Evolutionary conservation across 1,140 invertebrate species (phyloP).

Genomic region (Daktulosphaira vitifoliae): DNA sequence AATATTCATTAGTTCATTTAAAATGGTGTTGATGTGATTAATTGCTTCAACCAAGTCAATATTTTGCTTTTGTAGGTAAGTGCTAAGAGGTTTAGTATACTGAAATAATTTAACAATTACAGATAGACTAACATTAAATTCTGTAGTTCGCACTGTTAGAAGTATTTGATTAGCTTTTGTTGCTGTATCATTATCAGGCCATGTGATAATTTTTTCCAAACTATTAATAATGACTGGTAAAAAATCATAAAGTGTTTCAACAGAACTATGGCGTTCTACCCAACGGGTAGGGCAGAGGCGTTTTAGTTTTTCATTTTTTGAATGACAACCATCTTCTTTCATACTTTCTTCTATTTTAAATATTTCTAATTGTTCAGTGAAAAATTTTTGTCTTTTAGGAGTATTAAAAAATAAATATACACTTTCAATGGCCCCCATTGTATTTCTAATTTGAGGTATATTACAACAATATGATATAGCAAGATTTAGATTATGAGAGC

Average conservation of each 20-base stretch:
- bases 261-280: not conserved
- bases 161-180: not conserved
- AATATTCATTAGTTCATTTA: too few species aligned
- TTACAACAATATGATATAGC: too few species aligned
- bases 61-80: constrained; percentile 1
- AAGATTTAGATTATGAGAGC: too few species aligned
- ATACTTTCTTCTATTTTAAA: too few species aligned
- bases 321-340: too few species aligned
- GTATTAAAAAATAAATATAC: too few species aligned
- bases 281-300: not conserved
- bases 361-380: too few species aligned
- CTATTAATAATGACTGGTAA: not conserved
- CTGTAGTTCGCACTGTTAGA: not conserved
- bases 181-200: too few species aligned
- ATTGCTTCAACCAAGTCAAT: not conserved
- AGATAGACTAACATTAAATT: not conserved
- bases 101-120: not conserved
- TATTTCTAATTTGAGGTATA: too few species aligned
- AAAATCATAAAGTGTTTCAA: constrained; percentile 1
- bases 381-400: too few species aligned
- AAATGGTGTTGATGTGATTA: not conserved
- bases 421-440: too few species aligned
- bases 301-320: constrained; percentile 16
- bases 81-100: not conserved
- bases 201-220: constrained; percentile 17